Evolutionary conservation across 2,113 vertebrate species (phyloP), one percentile per base, ranked within the genome.

Genomic region (Nymphicus hollandicus): DNA sequence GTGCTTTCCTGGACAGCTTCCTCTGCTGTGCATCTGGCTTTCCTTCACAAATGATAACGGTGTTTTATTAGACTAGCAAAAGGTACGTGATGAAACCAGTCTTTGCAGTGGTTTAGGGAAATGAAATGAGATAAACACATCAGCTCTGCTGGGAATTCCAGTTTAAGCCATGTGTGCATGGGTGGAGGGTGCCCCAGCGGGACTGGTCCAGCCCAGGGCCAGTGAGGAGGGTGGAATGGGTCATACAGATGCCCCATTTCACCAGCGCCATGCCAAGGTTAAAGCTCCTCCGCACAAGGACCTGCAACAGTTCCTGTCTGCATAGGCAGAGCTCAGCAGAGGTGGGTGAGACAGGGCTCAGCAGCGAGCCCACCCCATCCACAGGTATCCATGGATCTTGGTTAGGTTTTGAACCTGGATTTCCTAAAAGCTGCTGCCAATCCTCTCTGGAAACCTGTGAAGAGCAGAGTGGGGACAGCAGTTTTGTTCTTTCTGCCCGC

Each of bases 191-290:
- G 22, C 11, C 19, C n/a, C 33, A 2, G 60, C 1, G 1, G 81
- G 43, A 64, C 47, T 27, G 43, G 31, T 20, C 16, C 39, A n/a
- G 60, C 12, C 18, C n/a, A n/a, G 25, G 23, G 44, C 49, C 44
- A 33, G 35, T 0, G 4, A 46, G 44, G 35, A 50, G 39, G 19
- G 22, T 43, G 50, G 60, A 18, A 10, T 14, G 1, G 1, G 20
- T 64, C 17, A 23, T 33, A 39, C 5, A 28, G 53, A 33, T 27
- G 27, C 5, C 14, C 56, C 11, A 1, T 43, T 60, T 31, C 39
- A 11, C 47, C 25, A 33, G 14, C 17, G n/a, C 20, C 18, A 1
- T 10, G 29, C 5, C 2, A 3, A 44, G 39, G 11, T 17, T 15
- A 5, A 41, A 52, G 50, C 24, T 60, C 3, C 68, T 61, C 35